These are phyloP conservation scores for Hydrophis major DNA, from an alignment of 2,797 vertebrate genomes.

Conservation along the genomic window DNA sequence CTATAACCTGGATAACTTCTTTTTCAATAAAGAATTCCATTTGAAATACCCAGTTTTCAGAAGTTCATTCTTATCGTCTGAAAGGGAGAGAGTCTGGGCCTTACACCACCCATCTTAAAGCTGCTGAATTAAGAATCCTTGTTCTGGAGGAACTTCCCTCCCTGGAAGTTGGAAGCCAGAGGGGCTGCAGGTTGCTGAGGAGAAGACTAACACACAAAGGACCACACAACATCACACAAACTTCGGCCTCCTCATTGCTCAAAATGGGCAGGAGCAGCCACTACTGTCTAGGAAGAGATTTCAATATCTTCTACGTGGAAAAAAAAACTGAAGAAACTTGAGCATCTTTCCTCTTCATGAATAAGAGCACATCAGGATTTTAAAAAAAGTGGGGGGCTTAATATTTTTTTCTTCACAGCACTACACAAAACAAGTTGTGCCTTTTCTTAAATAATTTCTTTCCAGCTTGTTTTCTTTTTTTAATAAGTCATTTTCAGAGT, in stretches of 20 bases:
- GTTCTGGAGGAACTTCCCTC: background rate
- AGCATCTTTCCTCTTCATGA: background rate
- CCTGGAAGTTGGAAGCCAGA: background rate
- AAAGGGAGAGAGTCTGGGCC: too few relatives aligned
- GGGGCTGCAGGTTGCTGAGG: background rate
- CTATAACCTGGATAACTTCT: too few relatives aligned
- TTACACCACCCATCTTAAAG: too few relatives aligned
- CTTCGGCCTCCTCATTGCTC: background rate
- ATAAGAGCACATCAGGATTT: background rate
- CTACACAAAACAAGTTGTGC: background rate
- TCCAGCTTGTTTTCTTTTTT: background rate
- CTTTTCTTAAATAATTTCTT: background rate
- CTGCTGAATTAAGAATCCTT: too few relatives aligned
- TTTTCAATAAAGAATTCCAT: too few relatives aligned
- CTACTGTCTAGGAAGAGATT: background rate
- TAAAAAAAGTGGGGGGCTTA: background rate
- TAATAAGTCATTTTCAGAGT: background rate
- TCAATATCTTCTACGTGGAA: background rate
- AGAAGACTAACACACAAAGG: background rate
- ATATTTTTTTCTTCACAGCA: background rate
- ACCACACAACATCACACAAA: rapidly evolving
- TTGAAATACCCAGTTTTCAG: too few relatives aligned
- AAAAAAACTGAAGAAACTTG: background rate
- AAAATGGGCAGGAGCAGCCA: background rate
- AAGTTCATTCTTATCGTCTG: too few relatives aligned